Evolutionary conservation across 2,113 vertebrate species (phyloP), one percentile per base, ranked within the genome.

Genomic region (Pomatorhinus ruficollis): DNA sequence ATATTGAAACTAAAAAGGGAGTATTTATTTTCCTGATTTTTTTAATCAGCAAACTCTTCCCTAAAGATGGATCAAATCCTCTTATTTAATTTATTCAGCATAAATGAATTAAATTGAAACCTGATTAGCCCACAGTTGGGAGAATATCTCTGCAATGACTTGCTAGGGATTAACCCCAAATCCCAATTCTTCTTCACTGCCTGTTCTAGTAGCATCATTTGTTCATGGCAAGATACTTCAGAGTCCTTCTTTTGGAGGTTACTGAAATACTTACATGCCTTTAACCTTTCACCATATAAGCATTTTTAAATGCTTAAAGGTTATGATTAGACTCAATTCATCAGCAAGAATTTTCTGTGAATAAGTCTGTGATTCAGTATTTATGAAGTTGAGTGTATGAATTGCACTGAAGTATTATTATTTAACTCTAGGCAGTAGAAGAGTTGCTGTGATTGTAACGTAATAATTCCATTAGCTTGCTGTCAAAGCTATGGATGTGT

Each of bases 71-170:
- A 70, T 78, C 39, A 64, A 89, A 89, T 87, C 45, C n/a, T 90
- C 92, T 70, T 92, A 86, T 81, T 88, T 78, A 96, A 91, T 89
- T 87, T 93, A 85, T 70, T 92, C 76, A 56, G 53, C n/a, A 50
- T 88, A 89, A 93, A 71, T 89, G 9, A 94, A 94, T 95, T 93
- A 86, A 94, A 92, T 83, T 86, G 88, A 97, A 90, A 94, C 60
- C 49, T 84, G 72, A 81, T 95, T 93, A 90, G 44, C 56, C 66
- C 44, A 82, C 68, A 89, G 76, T 49, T 75, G 52, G 76, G 86
- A 92, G 76, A 57, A 75, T 92, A 11, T 87, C 57, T 68, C 52
- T 92, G 68, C 65, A 70, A 37, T 78, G 76, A 82, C 64, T 92
- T 94, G 56, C 72, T 89, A 63, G 69, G 68, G 76, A 92, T 94